Conservation (phyloP, 2,797 vertebrate genomes). For the Tenualosa thibaudeaui region DNA sequence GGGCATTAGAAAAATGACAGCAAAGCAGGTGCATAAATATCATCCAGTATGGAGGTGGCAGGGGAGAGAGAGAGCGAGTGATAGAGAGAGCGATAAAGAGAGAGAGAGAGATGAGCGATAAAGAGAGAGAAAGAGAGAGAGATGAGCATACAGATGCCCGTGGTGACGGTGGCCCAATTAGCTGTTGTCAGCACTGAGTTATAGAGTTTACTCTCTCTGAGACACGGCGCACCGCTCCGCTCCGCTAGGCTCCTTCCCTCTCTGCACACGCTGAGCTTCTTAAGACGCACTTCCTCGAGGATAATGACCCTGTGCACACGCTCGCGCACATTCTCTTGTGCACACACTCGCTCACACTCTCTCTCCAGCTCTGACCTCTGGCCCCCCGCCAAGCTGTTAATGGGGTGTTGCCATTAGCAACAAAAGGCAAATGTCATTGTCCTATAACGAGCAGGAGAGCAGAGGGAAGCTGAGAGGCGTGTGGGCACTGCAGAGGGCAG, state of each 20-base stretch:
- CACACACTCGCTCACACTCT: background rate
- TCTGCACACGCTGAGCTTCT: background rate
- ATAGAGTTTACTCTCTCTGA: constrained; percentile 47
- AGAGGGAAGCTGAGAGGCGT: constrained; percentile 15
- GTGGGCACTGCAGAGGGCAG: too few species aligned
- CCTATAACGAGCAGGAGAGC: constrained; percentile 40
- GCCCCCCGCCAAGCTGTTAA: constrained; percentile 59
- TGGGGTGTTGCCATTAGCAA: constrained; percentile 71
- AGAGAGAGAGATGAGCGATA: too few species aligned
- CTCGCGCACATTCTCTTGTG: background rate
- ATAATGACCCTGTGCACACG: background rate
- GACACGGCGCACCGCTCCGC: background rate
- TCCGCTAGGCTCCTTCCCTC: background rate
- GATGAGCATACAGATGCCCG: constrained; percentile 30
- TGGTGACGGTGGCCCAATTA: constrained; percentile 56
- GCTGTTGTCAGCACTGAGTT: constrained; percentile 50
- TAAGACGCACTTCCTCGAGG: background rate
- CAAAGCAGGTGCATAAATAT: background rate
- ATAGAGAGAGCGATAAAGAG: too few species aligned
- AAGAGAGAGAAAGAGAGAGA: too few species aligned
- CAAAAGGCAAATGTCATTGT: constrained; percentile 46
- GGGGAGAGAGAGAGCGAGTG: too few species aligned
- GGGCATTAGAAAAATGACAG: too few species aligned
- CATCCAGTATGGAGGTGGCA: background rate
- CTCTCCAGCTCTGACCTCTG: constrained; percentile 52